Percentiles rank a stretch among this genome's conserved stretches.
Evolutionary conservation across 2,797 vertebrate genomes (phyloP).

Genomic region (Cheracebus regulus): DNA sequence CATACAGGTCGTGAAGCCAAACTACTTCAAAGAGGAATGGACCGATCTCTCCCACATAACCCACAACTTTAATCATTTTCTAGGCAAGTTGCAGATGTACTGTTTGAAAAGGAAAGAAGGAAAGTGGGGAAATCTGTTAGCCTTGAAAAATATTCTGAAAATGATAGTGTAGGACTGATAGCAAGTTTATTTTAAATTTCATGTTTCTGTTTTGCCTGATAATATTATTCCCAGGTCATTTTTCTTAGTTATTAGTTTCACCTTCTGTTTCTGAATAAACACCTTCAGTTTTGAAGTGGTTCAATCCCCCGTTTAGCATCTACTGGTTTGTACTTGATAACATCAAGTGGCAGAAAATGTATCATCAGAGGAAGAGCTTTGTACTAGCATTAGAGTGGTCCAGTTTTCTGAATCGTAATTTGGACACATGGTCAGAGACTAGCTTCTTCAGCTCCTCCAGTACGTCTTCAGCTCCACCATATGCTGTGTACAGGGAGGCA

Average conservation of each 20-base stretch:
- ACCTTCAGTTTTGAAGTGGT: background rate
- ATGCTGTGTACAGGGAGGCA: background rate
- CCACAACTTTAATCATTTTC: background rate
- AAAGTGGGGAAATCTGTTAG: background rate
- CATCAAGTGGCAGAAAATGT: background rate
- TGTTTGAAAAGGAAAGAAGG: background rate
- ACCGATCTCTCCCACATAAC: background rate
- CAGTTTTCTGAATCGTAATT: background rate
- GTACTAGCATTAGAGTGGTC: background rate
- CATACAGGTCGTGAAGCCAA: background rate
- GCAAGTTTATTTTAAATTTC: background rate
- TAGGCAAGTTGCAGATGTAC: background rate
- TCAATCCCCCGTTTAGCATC: background rate
- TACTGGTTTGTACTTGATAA: background rate
- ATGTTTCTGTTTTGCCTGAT: background rate
- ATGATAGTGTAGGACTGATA: background rate
- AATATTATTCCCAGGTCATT: background rate
- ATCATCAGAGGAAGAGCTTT: background rate
- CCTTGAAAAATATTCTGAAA: background rate
- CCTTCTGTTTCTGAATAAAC: constrained; percentile 1
- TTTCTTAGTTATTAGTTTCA: background rate
- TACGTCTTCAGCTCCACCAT: background rate
- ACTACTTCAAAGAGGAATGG: background rate
- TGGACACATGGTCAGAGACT: background rate
- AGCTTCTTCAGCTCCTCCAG: background rate